A percentile compares a stretch with the other conserved stretches of the same genome.
phyloP scores from a whole-genome alignment of 2,797 vertebrate species.

The Pseudochirops corinnae region DNA sequence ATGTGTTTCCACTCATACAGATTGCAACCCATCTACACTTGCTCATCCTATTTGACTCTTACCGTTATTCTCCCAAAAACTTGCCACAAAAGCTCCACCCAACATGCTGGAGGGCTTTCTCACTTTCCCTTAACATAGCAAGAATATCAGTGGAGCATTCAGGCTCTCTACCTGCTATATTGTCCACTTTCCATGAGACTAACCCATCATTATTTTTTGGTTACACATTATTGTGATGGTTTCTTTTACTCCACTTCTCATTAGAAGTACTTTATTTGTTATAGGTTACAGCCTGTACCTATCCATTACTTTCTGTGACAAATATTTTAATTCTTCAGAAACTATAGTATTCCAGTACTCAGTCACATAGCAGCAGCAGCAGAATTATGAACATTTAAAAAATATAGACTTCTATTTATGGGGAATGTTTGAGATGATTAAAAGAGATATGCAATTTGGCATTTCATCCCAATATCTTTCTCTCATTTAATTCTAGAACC shows the following conservation, averaged over 20 bases:
- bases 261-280: not conserved
- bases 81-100: not conserved
- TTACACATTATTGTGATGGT: not conserved
- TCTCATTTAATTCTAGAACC: not conserved
- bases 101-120: not conserved
- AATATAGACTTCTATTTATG: not conserved
- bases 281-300: not conserved
- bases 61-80: not conserved
- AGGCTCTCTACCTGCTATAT: not conserved
- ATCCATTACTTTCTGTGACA: not conserved
- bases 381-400: not conserved
- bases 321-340: not conserved
- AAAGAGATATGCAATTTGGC: not conserved
- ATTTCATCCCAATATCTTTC: not conserved
- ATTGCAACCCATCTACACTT: not conserved
- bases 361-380: not conserved
- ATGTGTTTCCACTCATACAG: not conserved
- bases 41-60: not conserved
- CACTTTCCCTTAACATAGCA: not conserved
- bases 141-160: not conserved
- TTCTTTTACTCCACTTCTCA: not conserved
- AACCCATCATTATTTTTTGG: not conserved
- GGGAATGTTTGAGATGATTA: not conserved
- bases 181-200: not conserved
- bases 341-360: too few species aligned